phyloP scores from a whole-genome alignment of 2,797 vertebrate genomes.

The Microctenopoma steveboyesi region DNA sequence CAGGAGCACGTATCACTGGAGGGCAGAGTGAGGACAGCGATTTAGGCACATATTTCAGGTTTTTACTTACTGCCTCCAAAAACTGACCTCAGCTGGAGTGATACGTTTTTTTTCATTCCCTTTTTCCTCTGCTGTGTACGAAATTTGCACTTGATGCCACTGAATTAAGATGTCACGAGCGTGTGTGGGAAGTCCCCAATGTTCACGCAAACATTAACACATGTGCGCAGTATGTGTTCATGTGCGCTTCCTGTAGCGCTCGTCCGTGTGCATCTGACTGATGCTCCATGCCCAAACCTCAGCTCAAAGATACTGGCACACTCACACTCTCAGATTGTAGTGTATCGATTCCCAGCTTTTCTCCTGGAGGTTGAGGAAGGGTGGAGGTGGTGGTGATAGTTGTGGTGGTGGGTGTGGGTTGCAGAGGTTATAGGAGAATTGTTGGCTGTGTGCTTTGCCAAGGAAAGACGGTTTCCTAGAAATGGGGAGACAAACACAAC shows the following conservation, averaged over 20 bases:
- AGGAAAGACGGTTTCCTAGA: constrained; percentile 74
- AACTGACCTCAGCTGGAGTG: constrained; percentile 72
- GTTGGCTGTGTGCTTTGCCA: constrained; percentile 59
- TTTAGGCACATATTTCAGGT: constrained; percentile 71
- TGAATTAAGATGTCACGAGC: constrained; percentile 70
- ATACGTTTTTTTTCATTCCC: constrained; percentile 48
- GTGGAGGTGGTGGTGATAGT: constrained; percentile 54
- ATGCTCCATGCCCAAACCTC: constrained; percentile 62
- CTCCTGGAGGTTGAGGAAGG: constrained; percentile 61
- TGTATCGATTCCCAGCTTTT: constrained; percentile 69
- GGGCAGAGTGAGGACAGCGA: constrained; percentile 76
- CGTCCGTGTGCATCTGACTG: constrained; percentile 14
- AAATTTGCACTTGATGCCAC: constrained; percentile 46
- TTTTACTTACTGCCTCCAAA: constrained; percentile 62
- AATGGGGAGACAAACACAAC: constrained; percentile 65
- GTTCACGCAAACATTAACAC: constrained; percentile 53
- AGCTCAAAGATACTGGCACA: constrained; percentile 58
- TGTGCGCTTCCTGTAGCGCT: constrained; percentile 45
- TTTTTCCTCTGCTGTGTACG: constrained; percentile 37
- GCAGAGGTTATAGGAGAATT: constrained; percentile 65
- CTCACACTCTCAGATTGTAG: constrained; percentile 54
- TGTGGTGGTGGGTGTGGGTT: constrained; percentile 66
- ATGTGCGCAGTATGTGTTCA: constrained; percentile 48
- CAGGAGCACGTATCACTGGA: constrained; percentile 64
- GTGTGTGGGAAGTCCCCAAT: constrained; percentile 70